Evolutionary conservation across 2,797 vertebrate genomes (phyloP), one percentile per base, ranked within the genome.

Genomic region (Melanotaenia nigrans): DNA sequence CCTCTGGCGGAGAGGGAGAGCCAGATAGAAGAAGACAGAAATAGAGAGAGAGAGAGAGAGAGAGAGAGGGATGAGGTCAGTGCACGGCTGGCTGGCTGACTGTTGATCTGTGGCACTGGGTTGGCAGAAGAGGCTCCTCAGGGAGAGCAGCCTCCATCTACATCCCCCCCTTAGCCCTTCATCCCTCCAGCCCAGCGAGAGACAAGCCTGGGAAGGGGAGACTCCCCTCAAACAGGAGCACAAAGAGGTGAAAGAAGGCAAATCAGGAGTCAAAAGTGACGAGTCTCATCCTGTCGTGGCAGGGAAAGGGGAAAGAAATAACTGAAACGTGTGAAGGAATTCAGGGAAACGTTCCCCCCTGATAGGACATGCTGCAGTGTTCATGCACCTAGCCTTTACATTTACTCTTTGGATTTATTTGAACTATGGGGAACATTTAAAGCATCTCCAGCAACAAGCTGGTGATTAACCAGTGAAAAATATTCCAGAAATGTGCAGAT

Each of bases 101-200:
- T 93, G 91, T 89, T 92, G 91, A 92, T 92, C 91, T 91, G 91
- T 92, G 90, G 90, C 92, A 89, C 87, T 84, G 86, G 84, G 90
- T 84, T 93, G 90, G 90, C 91, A 92, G 87, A 84, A 86, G 86
- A 90, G 75, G 66, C 75, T 92, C 90, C 88, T 91, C 49, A 32
- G 91, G 87, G 91, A 90, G 74, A 66, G 65, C 84, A 82, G 78
- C 82, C 81, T 83, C 81, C 47, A 13, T 80, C 78, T 77, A 75
- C 80, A 65, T 36, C 78, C 71, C 81, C 75, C 55, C 55, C 68
- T 18, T 6, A 25, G 22, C 51, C 24, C 51, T 53, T 25, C 51
- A 13, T 53, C 51, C 53, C 78, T 47, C 73, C 74, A 67, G 68
- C 81, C 77, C 47, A 77, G 82, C 78, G 69, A 73, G 71, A 79